Evolutionary conservation across 2,113 vertebrate genomes (phyloP).

Genomic region (Microtus oregoni): DNA sequence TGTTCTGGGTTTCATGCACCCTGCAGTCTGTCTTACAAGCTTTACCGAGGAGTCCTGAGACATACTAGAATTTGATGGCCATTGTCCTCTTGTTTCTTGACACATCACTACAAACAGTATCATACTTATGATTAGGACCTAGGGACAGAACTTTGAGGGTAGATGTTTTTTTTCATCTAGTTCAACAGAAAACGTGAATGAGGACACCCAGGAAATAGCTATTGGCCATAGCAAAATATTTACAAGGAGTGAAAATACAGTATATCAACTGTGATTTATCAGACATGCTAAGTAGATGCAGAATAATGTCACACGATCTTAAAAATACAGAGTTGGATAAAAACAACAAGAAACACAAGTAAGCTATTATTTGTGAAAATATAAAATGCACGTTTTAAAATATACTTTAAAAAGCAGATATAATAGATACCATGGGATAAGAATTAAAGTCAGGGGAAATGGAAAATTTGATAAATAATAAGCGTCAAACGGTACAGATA

Average conservation of each 20-base stretch:
- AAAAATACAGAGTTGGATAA: neutral
- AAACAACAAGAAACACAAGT: neutral
- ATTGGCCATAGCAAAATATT: neutral
- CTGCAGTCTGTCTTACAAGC: neutral
- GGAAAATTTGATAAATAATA: neutral
- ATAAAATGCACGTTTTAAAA: neutral
- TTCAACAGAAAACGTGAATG: neutral
- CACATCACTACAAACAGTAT: neutral
- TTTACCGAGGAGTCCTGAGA: neutral
- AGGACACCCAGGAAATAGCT: constrained; percentile 19
- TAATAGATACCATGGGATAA: neutral
- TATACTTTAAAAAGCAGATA: constrained; percentile 37
- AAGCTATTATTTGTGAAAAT: neutral
- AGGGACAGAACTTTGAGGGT: neutral
- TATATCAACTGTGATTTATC: neutral
- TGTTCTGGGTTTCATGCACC: neutral
- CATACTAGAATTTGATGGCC: neutral
- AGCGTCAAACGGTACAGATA: neutral
- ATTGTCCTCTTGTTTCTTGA: constrained; percentile 35
- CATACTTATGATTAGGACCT: neutral
- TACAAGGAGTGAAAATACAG: neutral
- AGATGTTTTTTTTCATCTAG: constrained; percentile 20
- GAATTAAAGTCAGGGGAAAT: neutral
- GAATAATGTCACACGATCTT: neutral
- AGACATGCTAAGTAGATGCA: neutral